Conservation (phyloP, 2,888 invertebrate genomes). For the Eurois occulta region DNA sequence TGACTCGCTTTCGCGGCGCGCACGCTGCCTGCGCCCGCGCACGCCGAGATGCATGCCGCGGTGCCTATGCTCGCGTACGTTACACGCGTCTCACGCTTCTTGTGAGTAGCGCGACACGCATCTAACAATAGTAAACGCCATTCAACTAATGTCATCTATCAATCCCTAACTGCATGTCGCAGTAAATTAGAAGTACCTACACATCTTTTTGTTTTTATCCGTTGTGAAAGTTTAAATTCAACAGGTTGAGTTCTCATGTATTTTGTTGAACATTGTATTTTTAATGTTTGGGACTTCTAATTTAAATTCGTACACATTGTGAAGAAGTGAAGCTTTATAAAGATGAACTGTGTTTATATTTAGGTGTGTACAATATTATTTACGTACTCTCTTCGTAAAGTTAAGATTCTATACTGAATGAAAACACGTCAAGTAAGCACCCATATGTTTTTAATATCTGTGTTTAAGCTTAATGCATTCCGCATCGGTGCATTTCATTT, state of each 20-base stretch:
- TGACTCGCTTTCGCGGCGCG: slow-evolving; percentile 87
- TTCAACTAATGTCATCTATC: slow-evolving; percentile 51
- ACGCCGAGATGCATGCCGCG: slow-evolving; percentile 46
- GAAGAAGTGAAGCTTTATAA: not conserved
- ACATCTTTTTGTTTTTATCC: not conserved
- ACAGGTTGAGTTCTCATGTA: not conserved
- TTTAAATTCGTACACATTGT: not conserved
- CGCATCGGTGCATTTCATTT: slow-evolving; percentile 47
- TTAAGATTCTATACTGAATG: slow-evolving; percentile 14
- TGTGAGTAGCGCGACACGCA: slow-evolving; percentile 43
- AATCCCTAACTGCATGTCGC: slow-evolving; percentile 16
- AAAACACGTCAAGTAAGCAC: slow-evolving; percentile 5
- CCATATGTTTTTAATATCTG: slow-evolving; percentile 27
- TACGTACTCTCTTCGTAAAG: not conserved
- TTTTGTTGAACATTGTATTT: not conserved
- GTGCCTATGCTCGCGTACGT: slow-evolving; percentile 60
- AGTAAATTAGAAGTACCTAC: not conserved
- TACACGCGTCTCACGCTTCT: slow-evolving; percentile 49
- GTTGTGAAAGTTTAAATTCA: not conserved
- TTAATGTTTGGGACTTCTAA: not conserved
- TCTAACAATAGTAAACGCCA: slow-evolving; percentile 62
- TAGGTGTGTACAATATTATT: not conserved
- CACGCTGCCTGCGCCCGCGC: slow-evolving; percentile 25
- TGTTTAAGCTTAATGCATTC: slow-evolving; percentile 40
- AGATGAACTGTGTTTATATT: not conserved